Evolutionary conservation across 2,888 invertebrate genomes (phyloP), one percentile per base, ranked within the genome.

Genomic region (Drosophila paracracens): DNA sequence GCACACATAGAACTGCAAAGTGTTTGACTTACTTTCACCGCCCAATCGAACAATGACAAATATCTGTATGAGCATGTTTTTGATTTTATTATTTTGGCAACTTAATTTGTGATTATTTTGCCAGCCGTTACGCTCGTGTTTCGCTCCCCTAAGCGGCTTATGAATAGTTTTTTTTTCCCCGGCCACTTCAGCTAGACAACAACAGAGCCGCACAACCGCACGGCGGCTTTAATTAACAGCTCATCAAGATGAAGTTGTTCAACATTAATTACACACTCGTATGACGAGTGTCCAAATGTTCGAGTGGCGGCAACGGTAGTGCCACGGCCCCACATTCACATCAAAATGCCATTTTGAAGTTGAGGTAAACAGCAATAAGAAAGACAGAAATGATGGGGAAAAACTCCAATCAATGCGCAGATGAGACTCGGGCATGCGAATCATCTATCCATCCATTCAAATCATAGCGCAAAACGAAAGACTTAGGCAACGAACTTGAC

Each of bases 201-300:
- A 31, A 43, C 57, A 58, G 51, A 58, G 51, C 35, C 29, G 43
- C 4, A 51, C 27, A 67, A 64, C 48, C 68, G 74, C 61, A 66
- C 68, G 76, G 73, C 79, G 74, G 76, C 77, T 90, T 87, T 90
- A 89, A 87, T 90, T 90, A 87, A 79, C 84, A 89, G 88, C 88
- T 80, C 80, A 89, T 82, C 82, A 83, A 83, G 76, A 88, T 86
- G 82, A 90, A 86, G 90, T 86, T 88, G 76, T 89, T 90, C 62
- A 68, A 76, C 81, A 81, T 88, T 86, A 86, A 90, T 86, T 88
- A 86, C 81, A 86, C 63, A 66, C 78, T 77, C 78, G 73, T 81
- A 77, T 59, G 54, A 64, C 73, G 51, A 77, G 68, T 68, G 71
- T 59, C 13, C 40, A 29, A 56, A n/a, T 40, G 27, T 56, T 56